phyloP scores from a whole-genome alignment of 2,113 vertebrate species.

The Tachycineta bicolor region DNA sequence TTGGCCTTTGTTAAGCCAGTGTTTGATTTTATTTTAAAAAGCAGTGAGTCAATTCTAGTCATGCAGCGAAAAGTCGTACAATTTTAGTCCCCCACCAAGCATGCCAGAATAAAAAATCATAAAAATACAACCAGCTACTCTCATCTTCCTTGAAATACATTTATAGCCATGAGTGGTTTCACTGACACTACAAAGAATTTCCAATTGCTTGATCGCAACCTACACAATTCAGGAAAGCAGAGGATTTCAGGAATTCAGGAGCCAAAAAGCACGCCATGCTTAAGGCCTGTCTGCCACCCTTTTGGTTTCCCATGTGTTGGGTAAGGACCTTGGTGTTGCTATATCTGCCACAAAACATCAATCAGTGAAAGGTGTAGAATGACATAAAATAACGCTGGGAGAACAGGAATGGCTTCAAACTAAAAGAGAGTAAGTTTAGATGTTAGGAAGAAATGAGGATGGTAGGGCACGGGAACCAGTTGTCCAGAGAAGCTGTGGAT shows the following conservation, averaged over 20 bases:
- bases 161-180: background rate
- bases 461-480: too few species aligned
- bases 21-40: background rate
- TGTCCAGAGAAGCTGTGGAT: background rate
- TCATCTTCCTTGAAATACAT: background rate
- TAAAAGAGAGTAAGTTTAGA: background rate
- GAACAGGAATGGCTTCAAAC: background rate
- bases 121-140: background rate
- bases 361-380: background rate
- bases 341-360: background rate
- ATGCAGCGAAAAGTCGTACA: background rate
- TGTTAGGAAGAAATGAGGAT: background rate
- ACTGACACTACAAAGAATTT: background rate
- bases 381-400: background rate
- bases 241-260: background rate
- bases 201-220: background rate
- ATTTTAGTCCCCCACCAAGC: background rate
- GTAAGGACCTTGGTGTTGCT: background rate
- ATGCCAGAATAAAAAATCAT: background rate
- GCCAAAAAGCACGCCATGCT: rapidly evolving
- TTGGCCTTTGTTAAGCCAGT: background rate
- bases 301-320: background rate
- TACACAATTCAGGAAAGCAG: background rate
- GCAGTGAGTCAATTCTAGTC: background rate
- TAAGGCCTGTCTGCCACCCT: background rate